Percentiles rank a stretch among this genome's conserved stretches.
Conservation (phyloP, 2,797 vertebrate genomes). For the Phrynocephalus forsythii region DNA sequence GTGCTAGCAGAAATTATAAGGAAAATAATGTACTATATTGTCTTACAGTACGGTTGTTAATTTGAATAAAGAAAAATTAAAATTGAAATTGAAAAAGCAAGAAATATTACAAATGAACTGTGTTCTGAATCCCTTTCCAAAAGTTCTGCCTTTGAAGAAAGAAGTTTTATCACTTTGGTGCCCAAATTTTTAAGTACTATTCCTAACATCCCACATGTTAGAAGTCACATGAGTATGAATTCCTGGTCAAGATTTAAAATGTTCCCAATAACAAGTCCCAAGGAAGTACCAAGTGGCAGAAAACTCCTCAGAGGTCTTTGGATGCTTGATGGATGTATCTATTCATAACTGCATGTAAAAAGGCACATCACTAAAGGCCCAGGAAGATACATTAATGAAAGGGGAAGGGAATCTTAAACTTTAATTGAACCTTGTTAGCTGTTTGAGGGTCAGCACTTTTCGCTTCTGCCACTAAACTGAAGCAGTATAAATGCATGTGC, state of each 20-base stretch:
- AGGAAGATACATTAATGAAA: too few species aligned
- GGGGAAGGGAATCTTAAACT: not conserved
- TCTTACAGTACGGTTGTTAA: too few species aligned
- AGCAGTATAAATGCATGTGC: not conserved
- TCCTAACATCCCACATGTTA: conserved; percentile 4
- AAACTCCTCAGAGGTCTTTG: not conserved
- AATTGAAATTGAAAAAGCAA: too few species aligned
- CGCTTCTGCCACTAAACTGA: not conserved
- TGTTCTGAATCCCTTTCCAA: not conserved
- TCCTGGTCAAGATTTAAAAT: not conserved
- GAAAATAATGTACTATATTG: too few species aligned
- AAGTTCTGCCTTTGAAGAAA: not conserved
- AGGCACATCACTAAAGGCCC: not conserved
- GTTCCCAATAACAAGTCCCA: not conserved
- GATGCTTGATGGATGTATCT: too few species aligned
- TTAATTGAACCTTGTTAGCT: not conserved
- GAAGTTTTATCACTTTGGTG: not conserved
- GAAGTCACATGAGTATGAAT: not conserved
- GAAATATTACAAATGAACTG: too few species aligned
- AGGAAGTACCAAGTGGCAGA: not conserved
- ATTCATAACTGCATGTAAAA: not conserved
- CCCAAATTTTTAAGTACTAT: not conserved
- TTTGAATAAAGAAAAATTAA: too few species aligned
- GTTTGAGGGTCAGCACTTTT: not conserved
- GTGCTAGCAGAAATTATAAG: too few species aligned